These are phyloP conservation scores for Elephas maximus DNA, from an alignment of 2,113 vertebrate genomes.

Conservation along the genomic window DNA sequence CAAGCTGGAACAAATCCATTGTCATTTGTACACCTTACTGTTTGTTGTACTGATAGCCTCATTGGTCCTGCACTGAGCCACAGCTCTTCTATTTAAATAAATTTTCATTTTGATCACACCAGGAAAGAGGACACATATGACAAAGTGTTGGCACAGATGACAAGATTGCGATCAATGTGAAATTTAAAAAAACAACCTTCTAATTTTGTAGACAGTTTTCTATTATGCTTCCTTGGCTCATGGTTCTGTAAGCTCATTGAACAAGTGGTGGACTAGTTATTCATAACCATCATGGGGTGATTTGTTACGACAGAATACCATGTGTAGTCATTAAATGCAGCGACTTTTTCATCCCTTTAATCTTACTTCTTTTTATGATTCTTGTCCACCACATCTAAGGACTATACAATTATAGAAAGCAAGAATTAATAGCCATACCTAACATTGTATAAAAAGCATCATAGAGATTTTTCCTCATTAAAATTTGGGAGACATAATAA, in stretches of 20 bases:
- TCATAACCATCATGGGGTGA: conserved; percentile 81
- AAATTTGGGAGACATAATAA: neutral
- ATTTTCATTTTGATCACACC: conserved; percentile 79
- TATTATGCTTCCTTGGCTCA: conserved; percentile 82
- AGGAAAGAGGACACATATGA: conserved; percentile 65
- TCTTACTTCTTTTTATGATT: conserved; percentile 69
- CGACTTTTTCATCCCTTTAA: conserved; percentile 74
- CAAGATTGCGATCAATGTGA: conserved; percentile 82
- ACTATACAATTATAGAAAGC: neutral
- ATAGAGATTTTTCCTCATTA: neutral
- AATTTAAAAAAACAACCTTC: conserved; percentile 67
- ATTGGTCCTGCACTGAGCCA: conserved; percentile 54
- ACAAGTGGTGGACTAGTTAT: conserved; percentile 84
- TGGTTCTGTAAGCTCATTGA: conserved; percentile 60
- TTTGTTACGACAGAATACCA: conserved; percentile 85
- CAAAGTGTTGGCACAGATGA: conserved; percentile 68
- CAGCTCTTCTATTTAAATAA: conserved; percentile 53
- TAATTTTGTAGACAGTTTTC: conserved; percentile 81
- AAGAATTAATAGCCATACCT: conserved; percentile 27
- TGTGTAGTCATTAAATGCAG: conserved; percentile 82
- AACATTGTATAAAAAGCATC: neutral
- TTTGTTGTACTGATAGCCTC: conserved; percentile 62
- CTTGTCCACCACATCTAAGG: conserved; percentile 58
- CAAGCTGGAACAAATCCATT: conserved; percentile 65
- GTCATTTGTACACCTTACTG: conserved; percentile 76